A percentile compares a stretch with the other conserved stretches of the same genome.
phyloP scores from a whole-genome alignment of 1,140 invertebrate genomes.

The Drosophila miranda region DNA sequence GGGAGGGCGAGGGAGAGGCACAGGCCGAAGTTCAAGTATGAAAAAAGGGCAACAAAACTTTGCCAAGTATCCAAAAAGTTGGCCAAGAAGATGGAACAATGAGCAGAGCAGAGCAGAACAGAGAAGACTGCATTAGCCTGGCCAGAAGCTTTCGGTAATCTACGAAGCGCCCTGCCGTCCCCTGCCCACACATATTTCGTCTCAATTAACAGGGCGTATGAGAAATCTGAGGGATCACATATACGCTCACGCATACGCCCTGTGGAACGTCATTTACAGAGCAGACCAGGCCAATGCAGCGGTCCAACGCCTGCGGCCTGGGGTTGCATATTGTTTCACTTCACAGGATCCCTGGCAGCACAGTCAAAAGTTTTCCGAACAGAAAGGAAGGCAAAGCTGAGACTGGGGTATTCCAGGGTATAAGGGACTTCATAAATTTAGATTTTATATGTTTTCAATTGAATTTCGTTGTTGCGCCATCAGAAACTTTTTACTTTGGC shows the following conservation, averaged over 20 bases:
- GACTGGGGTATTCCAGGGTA: slow-evolving; percentile 6
- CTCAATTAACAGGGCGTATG: no score
- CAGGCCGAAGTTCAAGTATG: slow-evolving; percentile 7
- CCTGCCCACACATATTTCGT: no score
- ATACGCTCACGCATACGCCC: no score
- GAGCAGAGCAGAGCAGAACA: neutral
- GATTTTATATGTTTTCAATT: slow-evolving; percentile 78
- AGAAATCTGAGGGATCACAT: no score
- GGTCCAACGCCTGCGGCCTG: slow-evolving; percentile 27
- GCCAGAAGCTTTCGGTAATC: no score
- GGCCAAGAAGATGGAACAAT: slow-evolving; percentile 8
- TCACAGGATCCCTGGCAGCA: slow-evolving; percentile 35
- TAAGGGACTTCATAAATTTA: slow-evolving; percentile 64
- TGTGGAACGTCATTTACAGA: neutral
- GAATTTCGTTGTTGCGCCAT: slow-evolving; percentile 63
- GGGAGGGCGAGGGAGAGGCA: slow-evolving; percentile 4
- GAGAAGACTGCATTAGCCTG: neutral
- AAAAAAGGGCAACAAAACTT: slow-evolving; percentile 34
- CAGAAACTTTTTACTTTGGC: slow-evolving; percentile 74
- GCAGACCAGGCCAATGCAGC: slow-evolving; percentile 21
- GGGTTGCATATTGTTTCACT: slow-evolving; percentile 62
- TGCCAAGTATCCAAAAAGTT: slow-evolving; percentile 60
- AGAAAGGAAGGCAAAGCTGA: neutral
- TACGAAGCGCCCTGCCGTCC: no score
- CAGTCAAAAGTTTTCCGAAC: slow-evolving; percentile 48